phyloP scores from a whole-genome alignment of 2,113 vertebrate species.

The Pseudolaguvia tuberculata region DNA sequence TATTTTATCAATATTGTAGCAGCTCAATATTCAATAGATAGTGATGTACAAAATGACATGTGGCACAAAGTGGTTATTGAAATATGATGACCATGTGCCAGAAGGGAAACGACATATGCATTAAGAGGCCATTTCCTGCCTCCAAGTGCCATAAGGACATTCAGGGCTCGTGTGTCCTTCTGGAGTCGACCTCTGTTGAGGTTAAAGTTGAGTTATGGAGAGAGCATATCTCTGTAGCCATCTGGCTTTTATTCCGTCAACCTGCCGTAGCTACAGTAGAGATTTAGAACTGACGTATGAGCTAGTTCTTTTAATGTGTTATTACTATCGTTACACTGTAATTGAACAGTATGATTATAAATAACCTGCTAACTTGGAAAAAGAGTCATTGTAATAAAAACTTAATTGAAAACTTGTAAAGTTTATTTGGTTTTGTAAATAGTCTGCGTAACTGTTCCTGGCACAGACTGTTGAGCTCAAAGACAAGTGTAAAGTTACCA shows the following conservation, averaged over 20 bases:
- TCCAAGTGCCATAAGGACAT: slow-evolving; percentile 50
- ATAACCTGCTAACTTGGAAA: background rate
- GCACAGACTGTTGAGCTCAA: slow-evolving; percentile 22
- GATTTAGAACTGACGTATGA: background rate
- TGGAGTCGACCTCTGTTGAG: slow-evolving; percentile 43
- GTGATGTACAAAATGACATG: slow-evolving; percentile 23
- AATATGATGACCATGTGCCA: slow-evolving; percentile 41
- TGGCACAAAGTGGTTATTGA: slow-evolving; percentile 33
- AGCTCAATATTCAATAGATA: slow-evolving; percentile 37
- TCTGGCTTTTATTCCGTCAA: slow-evolving; percentile 34
- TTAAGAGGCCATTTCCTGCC: slow-evolving; percentile 46
- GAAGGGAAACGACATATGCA: slow-evolving; percentile 28
- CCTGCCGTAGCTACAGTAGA: slow-evolving; percentile 1
- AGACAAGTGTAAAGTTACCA: slow-evolving; percentile 37
- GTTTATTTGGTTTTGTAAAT: background rate
- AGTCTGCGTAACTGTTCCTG: slow-evolving; percentile 13
- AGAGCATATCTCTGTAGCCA: slow-evolving; percentile 29
- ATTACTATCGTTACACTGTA: background rate
- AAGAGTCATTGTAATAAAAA: background rate
- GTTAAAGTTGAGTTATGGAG: slow-evolving; percentile 42
- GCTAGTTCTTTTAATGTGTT: background rate
- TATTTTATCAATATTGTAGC: background rate
- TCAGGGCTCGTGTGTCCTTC: slow-evolving; percentile 41
- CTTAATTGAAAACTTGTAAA: background rate
- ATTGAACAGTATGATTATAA: background rate